Percentiles rank a stretch among this genome's conserved stretches.
Evolutionary conservation across 2,888 invertebrate genomes (phyloP).

Genomic region (Sympetrum striolatum): DNA sequence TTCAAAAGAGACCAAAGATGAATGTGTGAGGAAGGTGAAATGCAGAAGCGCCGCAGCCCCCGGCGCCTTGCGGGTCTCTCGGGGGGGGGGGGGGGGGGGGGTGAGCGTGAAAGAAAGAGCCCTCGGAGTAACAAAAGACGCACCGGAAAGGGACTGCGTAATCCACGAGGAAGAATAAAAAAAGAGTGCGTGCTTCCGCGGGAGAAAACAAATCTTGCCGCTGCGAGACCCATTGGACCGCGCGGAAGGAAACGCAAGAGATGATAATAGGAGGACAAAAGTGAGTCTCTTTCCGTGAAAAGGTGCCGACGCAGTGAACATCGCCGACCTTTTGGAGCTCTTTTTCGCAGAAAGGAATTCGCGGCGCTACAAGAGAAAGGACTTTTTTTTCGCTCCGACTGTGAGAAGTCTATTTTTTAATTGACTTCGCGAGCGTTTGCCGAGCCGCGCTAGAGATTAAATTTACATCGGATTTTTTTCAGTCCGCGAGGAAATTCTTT

Average conservation of each 20-base stretch:
- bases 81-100: neutral
- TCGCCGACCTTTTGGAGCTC: too few relatives aligned
- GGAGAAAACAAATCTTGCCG: neutral
- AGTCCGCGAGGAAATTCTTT: too few relatives aligned
- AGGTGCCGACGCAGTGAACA: too few relatives aligned
- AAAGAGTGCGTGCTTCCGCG: neutral
- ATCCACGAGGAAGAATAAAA: neutral
- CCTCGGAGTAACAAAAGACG: neutral
- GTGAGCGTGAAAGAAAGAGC: neutral
- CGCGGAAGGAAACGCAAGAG: neutral
- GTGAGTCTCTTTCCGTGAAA: neutral
- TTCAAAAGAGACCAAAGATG: neutral
- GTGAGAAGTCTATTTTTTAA: too few relatives aligned
- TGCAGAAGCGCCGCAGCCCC: neutral
- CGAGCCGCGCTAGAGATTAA: too few relatives aligned
- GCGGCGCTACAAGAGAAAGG: neutral
- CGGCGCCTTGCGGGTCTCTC: neutral
- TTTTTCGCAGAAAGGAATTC: neutral
- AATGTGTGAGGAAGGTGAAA: neutral
- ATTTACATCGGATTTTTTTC: too few relatives aligned
- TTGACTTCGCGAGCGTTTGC: too few relatives aligned
- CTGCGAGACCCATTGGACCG: neutral
- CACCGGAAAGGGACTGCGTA: neutral
- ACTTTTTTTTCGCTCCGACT: too few relatives aligned
- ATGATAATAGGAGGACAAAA: neutral